phyloP scores from a whole-genome alignment of 2,888 invertebrate genomes.

The Pseudococcus jackbeardsleyi region DNA sequence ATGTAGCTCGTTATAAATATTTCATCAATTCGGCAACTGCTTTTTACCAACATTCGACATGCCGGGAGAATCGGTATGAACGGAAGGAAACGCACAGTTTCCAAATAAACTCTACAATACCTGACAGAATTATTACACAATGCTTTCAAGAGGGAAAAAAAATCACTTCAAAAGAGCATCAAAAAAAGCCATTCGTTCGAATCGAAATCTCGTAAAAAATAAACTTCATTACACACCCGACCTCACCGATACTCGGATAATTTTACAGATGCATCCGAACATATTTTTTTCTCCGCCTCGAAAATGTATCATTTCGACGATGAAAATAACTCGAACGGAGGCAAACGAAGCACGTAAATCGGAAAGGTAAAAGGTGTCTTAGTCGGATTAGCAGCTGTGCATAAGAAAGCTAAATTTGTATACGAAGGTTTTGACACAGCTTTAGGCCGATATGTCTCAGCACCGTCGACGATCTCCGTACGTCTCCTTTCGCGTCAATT shows the following conservation, averaged over 20 bases:
- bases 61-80: too few relatives aligned
- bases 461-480: neutral
- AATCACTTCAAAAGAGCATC: too few relatives aligned
- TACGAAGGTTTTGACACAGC: slow-evolving; percentile 20
- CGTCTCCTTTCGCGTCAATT: neutral
- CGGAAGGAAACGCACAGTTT: too few relatives aligned
- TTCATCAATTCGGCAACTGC: neutral
- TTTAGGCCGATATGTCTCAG: neutral
- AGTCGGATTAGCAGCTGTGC: slow-evolving; percentile 18
- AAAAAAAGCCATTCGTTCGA: too few relatives aligned
- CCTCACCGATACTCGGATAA: neutral
- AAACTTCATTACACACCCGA: too few relatives aligned
- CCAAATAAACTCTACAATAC: too few relatives aligned
- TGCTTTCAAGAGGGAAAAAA: too few relatives aligned
- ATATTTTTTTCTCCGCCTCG: neutral
- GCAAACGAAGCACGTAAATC: slow-evolving; percentile 1
- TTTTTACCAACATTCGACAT: neutral
- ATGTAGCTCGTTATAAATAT: neutral
- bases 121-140: too few relatives aligned
- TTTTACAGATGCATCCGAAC: neutral
- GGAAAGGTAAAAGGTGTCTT: slow-evolving; percentile 35
- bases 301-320: neutral
- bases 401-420: slow-evolving; percentile 48
- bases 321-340: slow-evolving; percentile 23
- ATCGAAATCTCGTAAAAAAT: too few relatives aligned